Evolutionary conservation across 2,888 invertebrate genomes (phyloP), one percentile per base, ranked within the genome.

Genomic region (Limenitis camilla): DNA sequence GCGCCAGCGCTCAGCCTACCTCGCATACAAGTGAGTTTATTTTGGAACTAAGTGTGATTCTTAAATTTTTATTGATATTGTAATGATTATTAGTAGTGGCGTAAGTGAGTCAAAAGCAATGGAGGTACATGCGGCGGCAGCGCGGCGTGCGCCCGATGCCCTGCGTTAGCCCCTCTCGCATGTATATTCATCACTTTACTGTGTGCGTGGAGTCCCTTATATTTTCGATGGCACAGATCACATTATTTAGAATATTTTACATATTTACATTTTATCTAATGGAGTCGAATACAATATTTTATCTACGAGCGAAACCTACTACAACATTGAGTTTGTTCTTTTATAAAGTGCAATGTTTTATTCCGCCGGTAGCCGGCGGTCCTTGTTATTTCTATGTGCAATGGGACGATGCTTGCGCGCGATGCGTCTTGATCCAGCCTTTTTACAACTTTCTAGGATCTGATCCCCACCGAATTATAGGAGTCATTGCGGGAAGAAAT

Each of bases 21-120:
- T 91, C 91, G 91, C 91, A 91, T 86, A 89, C 89, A 91, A 91
- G 91, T 91, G 91, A 91, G 91, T 91, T 91, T 90, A 90, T 91
- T 91, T 91, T 91, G 91, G 91, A 88, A 91, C 90, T 91, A 91
- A 90, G 91, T 91, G 91, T 91, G 91, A 91, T 91, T 91, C 90
- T 91, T 91, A 90, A 86, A 87, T 88, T 88, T 88, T 88, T 86
- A 88, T 87, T 88, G 81, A 85, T 88, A 87, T 87, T 84, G 83
- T 88, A 87, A 86, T 81, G 81, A 85, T 84, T 84, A 82, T 85
- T 84, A 82, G 86, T 87, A 86, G 86, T 81, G 78, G 82, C 82
- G 75, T 86, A 84, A 84, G 86, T 84, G 83, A 84, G 78, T 78
- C 50, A 68, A 73, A 72, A 76, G 77, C 71, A 74, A 71, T 71